Evolutionary conservation across 2,797 vertebrate species (phyloP), one percentile per base, ranked within the genome.

Genomic region (Prionace glauca): DNA sequence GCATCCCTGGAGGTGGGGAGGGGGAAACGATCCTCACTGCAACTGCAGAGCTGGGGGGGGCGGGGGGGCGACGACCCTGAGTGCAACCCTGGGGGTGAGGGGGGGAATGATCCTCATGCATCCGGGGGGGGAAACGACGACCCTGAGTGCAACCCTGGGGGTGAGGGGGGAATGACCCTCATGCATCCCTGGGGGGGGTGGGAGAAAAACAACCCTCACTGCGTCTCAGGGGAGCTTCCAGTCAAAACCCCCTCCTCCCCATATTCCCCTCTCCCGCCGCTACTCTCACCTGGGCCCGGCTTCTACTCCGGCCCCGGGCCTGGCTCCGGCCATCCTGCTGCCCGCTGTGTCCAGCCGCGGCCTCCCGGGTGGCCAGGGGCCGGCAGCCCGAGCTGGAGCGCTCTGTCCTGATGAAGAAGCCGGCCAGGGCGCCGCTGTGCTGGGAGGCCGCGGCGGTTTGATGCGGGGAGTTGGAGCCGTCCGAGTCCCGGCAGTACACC

Each of bases 401-500:
- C 96, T 97, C 98, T 97, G 98, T 98, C 97, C 98, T 99, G 96
- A 98, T 98, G 98, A 98, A 98, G 97, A 98, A 98, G 98, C 98
- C 98, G 96, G 98, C 97, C 97, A 98, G 98, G 96, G 98, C 98
- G 97, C 98, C 98, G 98, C 98, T 98, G 97, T 98, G 98, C 97
- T 98, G 98, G 97, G 41, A 72, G 24, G 97, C 97, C 97, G 98
- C 97, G 97, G 98, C 98, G 97, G 98, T 98, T 98, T 98, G 98
- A 97, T 98, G 98, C 97, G 98, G 98, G 96, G 98, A 98, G 98
- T 97, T 98, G 96, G 98, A 98, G 97, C 98, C 98, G 97, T 98
- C 98, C 45, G 98, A 98, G 97, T 98, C 99, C 97, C 98, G 98
- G 97, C 98, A 98, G 98, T 98, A 98, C 97, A 98, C 98, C 98